These are phyloP conservation scores for Andricus grossulariae DNA, from an alignment of 1,140 invertebrate species.

Conservation along the genomic window DNA sequence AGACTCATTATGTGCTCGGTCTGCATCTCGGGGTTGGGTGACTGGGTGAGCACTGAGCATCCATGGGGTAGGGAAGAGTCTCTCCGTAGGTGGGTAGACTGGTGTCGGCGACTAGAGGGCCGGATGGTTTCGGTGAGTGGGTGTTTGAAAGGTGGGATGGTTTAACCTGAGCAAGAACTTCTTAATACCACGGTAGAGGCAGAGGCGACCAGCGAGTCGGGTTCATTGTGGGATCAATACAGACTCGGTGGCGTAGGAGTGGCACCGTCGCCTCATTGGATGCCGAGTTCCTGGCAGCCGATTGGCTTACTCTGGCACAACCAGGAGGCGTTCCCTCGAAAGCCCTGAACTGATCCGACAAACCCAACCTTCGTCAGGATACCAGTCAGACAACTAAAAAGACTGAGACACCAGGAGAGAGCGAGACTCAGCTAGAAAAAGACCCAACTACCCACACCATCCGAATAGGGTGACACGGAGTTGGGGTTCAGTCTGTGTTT, in stretches of 20 bases:
- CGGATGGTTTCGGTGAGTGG: slow-evolving; percentile 33
- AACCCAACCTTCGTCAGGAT: slow-evolving; percentile 45
- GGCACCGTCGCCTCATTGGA: slow-evolving; percentile 71
- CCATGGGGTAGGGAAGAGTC: neutral
- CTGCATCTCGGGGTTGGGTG: slow-evolving; percentile 48
- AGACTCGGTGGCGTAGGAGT: slow-evolving; percentile 68
- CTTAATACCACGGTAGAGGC: slow-evolving; percentile 66
- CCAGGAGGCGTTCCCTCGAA: slow-evolving; percentile 68
- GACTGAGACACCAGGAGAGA: slow-evolving; percentile 54
- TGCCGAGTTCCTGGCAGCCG: slow-evolving; percentile 50
- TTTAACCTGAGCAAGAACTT: slow-evolving; percentile 68
- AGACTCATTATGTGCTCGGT: slow-evolving; percentile 73
- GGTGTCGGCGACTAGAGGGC: slow-evolving; percentile 38
- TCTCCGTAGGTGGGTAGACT: slow-evolving; percentile 39
- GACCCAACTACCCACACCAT: slow-evolving; percentile 51
- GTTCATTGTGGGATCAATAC: slow-evolving; percentile 77
- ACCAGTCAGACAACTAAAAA: slow-evolving; percentile 16
- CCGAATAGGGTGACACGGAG: slow-evolving; percentile 69
- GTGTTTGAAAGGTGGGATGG: slow-evolving; percentile 46
- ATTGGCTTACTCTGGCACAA: slow-evolving; percentile 68
- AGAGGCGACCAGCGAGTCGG: slow-evolving; percentile 53
- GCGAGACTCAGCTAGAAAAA: slow-evolving; percentile 61
- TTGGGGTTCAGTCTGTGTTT: slow-evolving; percentile 74
- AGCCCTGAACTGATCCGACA: slow-evolving; percentile 34
- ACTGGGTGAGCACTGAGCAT: neutral